Base-by-base conservation (phyloP, 2,888 invertebrate species). In the Archaeoteleia sp. region DNA sequence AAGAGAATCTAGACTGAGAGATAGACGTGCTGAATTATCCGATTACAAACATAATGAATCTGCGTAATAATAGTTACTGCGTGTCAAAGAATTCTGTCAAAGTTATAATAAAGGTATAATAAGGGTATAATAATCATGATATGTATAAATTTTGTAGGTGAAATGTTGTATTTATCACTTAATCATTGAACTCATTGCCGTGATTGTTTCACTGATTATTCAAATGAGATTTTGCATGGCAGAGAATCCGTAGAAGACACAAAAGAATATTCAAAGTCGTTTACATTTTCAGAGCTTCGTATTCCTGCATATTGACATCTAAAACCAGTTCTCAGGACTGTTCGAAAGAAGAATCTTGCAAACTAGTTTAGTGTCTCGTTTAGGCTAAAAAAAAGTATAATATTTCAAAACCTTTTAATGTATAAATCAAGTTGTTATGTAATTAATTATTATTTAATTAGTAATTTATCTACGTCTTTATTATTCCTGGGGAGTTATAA, bases 11-110 rank as follows among this genome's bases (percentile, higher is more conserved):
- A 54, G 42, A 32, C 43, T 54, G 35, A 51, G 39, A 61, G 55
- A 61, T 55, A 61, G 67, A 67, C 27, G 51, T 57, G 55, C 30
- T 53, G 62, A 62, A 57, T 67, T 62, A 67, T 67, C 67, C 51
- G 62, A 67, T 62, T 67, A 67, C 34, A 45, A 62, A 51, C 35
- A 62, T 62, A 67, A 67, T 67, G 57, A 62, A 57, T 57, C 40
- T 39, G 34, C 40, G 51, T 67, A 61, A 66, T 58, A 58, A 42
- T 58, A 51, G 42, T 32, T 54, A 62, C 57, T 67, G 62, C 67
- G 51, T 62, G 67, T 46, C 57, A 42, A 34, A 42, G 57, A 45
- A 61, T 61, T 67, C 51, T 55, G 51, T 43, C 34, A 40, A 48
- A 23, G 35, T 3, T 35, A 30, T 29, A 17, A 37, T 9, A 34